Evolutionary conservation across 64 coral and sea anemone species (phyloP).

Genomic region (Anthopleura sola): DNA sequence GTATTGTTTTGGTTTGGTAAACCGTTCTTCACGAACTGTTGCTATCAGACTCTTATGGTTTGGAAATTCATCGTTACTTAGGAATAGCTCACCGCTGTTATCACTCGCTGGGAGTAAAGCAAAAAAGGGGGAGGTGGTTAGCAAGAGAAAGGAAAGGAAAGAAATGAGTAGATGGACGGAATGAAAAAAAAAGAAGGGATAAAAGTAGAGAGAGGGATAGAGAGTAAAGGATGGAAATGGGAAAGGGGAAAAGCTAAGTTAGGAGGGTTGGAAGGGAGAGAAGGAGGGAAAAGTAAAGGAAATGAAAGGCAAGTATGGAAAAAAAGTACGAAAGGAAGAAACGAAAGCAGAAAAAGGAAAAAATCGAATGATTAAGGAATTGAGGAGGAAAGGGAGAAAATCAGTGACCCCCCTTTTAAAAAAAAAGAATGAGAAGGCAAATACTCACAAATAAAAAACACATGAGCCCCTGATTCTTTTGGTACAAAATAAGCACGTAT

Average conservation of each 20-base stretch:
- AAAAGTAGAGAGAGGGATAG: not conserved
- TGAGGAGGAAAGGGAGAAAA: no score
- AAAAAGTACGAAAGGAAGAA: no score
- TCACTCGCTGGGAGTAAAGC: conserved; percentile 1
- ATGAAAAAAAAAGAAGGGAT: not conserved
- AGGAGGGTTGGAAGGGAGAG: not conserved
- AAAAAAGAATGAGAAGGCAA: not conserved
- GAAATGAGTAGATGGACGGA: not conserved
- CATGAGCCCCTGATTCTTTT: conserved; percentile 26
- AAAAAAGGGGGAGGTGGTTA: not conserved
- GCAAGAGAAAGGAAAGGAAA: no score
- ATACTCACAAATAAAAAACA: conserved; percentile 49
- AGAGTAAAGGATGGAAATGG: not conserved
- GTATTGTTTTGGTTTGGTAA: conserved; percentile 2
- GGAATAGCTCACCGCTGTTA: not conserved
- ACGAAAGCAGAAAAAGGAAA: no score
- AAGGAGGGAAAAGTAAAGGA: not conserved
- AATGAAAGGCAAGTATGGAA: no score
- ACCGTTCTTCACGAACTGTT: not conserved
- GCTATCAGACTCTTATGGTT: conserved; percentile 7
- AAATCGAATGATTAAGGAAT: no score
- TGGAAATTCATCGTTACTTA: conserved; percentile 3
- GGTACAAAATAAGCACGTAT: conserved; percentile 67
- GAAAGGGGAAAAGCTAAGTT: no score
- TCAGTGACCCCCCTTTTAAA: not conserved